Percentiles rank a stretch among this genome's conserved stretches.
Evolutionary conservation across 2,888 invertebrate genomes (phyloP).

Genomic region (Aporophyla nigra): DNA sequence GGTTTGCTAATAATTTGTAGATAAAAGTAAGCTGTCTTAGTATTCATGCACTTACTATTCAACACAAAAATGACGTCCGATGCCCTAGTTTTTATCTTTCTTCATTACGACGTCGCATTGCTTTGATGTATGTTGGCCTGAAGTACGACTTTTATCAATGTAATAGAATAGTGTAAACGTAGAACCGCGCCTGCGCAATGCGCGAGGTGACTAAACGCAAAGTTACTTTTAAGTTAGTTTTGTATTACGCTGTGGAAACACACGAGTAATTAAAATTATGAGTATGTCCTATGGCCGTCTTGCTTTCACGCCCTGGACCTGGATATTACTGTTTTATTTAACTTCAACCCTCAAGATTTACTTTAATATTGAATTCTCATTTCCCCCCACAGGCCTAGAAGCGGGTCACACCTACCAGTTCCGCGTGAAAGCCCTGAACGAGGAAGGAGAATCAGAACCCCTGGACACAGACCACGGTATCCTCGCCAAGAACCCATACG

Average conservation of each 20-base stretch:
- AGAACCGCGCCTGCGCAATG: not conserved
- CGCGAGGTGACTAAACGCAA: too few relatives aligned
- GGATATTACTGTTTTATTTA: not conserved
- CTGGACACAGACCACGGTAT: slow-evolving; percentile 96
- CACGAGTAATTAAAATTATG: not conserved
- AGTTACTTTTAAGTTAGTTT: too few relatives aligned
- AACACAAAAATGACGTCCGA: not conserved
- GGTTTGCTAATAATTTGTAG: too few relatives aligned
- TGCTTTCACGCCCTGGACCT: not conserved
- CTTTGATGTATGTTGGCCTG: not conserved
- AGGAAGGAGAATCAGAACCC: slow-evolving; percentile 99
- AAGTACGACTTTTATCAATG: not conserved
- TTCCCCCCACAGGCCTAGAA: slow-evolving; percentile 93
- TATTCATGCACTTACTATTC: too few relatives aligned
- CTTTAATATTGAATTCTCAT: not conserved
- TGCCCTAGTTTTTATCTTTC: not conserved
- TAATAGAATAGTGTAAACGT: not conserved
- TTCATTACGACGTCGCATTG: not conserved
- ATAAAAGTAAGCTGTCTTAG: not conserved
- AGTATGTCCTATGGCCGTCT: not conserved
- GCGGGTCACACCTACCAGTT: slow-evolving; percentile 99
- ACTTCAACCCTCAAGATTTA: not conserved
- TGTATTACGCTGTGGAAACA: too few relatives aligned
- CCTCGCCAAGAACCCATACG: slow-evolving; percentile 99
- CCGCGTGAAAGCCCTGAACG: slow-evolving; percentile 98